Evolutionary conservation across 2,797 vertebrate species (phyloP), one percentile per base, ranked within the genome.

Genomic region (Agapornis canus): DNA sequence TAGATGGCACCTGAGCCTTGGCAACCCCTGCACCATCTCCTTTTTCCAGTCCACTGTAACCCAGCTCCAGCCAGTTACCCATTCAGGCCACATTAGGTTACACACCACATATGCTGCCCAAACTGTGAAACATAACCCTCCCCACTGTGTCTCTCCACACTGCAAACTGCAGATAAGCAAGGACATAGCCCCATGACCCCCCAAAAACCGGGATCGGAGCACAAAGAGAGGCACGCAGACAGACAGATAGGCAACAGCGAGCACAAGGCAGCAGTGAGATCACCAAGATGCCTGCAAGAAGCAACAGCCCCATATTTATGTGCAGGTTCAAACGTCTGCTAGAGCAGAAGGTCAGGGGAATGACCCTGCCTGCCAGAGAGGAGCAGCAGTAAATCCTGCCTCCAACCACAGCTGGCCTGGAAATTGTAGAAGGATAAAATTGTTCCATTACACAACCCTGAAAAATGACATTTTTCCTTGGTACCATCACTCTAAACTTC

Each of bases 301-400:
- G 75, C 64, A 78, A 43, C 20, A 94, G 92, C 61, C 71, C 69
- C 21, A 90, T 91, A 94, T 94, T 96, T 91, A 90, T 60, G 79
- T 31, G 10, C 93, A 57, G 86, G 78, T 82, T 87, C 8, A 18
- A 64, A 39, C 4, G 65, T 43, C 92, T 92, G 84, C 25, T 29
- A 26, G 91, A 87, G 91, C 91, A 91, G 92, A 51, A 89, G 94
- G 92, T 73, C 92, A 64, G 81, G 40, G 72, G 77, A 88, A 92
- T 51, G 92, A n/a, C 91, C 93, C 89, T 71, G 59, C 52, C 77
- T 86, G 85, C 39, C 68, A 56, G 86, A 57, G 75, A 85, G 64
- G 91, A 63, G 79, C 31, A 32, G 91, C 94, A 75, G 84, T 88
- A 94, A 96, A 95, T 96, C 83, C 89, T 93, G 40, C 35, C 27